Conservation (phyloP, 2,797 vertebrate species). For the Distichodus sexfasciatus region DNA sequence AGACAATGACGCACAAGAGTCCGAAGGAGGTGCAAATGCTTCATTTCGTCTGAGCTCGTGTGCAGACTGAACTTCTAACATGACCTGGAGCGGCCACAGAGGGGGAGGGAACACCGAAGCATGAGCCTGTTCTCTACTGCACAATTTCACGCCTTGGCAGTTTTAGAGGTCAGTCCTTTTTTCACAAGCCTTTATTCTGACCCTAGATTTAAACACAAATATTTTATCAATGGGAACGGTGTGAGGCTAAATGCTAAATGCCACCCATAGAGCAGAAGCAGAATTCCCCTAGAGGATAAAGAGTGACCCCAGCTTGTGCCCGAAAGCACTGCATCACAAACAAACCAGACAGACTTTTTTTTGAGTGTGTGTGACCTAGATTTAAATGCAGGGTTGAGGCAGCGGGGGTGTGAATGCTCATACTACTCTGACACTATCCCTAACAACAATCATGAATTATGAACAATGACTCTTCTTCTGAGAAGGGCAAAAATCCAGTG, state of each 20-base stretch:
- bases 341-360: background rate
- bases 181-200: background rate
- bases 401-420: background rate
- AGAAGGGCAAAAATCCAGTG: background rate
- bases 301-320: conserved; percentile 6
- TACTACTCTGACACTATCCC: background rate
- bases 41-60: background rate
- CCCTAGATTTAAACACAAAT: background rate
- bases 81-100: background rate
- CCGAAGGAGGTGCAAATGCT: background rate
- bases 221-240: background rate
- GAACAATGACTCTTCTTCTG: background rate
- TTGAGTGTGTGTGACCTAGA: background rate
- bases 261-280: background rate
- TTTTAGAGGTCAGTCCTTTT: background rate
- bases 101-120: background rate
- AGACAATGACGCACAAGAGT: background rate
- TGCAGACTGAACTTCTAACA: background rate
- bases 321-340: background rate
- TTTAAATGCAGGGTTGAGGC: conserved; percentile 2
- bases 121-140: background rate
- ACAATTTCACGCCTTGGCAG: background rate
- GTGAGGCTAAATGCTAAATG: background rate
- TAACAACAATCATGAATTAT: background rate
- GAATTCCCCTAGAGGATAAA: conserved; percentile 3